Evolutionary conservation across 2,113 vertebrate species (phyloP), one percentile per base, ranked within the genome.

Genomic region (Prolemur simus): DNA sequence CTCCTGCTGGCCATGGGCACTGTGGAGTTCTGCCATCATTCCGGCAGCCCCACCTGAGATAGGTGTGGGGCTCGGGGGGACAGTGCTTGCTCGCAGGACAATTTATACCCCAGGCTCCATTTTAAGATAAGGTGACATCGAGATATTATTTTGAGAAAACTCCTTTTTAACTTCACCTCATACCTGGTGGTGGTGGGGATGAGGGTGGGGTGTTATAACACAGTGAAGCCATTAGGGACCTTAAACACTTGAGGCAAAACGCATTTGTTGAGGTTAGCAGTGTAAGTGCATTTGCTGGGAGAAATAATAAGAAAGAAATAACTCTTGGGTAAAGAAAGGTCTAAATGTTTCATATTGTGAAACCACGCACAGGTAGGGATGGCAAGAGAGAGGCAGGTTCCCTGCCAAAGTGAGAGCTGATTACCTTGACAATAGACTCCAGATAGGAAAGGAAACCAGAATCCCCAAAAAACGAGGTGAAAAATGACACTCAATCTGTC

Each of bases 81-180:
- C 8, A 47, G 39, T 78, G n/a, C 39, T 63, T 81, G 11, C 14
- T 91, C 20, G 8, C 15, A 12, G 23, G 11, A 52, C 32, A 58
- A 23, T 45, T 69, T n/a, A 45, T 83, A 54, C 15, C 42, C 12
- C 4, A 39, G 39, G 23, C 37, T 87, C 49, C 87, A 34, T 42
- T 74, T 80, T 92, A 88, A 95, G 58, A 85, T 74, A 60, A 3
- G 15, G 32, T 47, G 27, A 64, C 29, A 37, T 56, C 78, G 32
- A 64, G 39, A 63, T 82, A 37, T 39, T 87, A 25, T 63, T 71
- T 93, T 64, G 58, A 77, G 47, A 77, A 94, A 89, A 5, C 42
- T 34, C 32, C 58, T 69, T 77, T 93, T 60, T 21, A 77, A 63
- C 23, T 74, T 63, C 49, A 47, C 54, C 20, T 73, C 8, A 27